Percentiles rank a stretch among this genome's conserved stretches.
Conservation (phyloP, 2,797 vertebrate species). For the Sebastes nivosus region DNA sequence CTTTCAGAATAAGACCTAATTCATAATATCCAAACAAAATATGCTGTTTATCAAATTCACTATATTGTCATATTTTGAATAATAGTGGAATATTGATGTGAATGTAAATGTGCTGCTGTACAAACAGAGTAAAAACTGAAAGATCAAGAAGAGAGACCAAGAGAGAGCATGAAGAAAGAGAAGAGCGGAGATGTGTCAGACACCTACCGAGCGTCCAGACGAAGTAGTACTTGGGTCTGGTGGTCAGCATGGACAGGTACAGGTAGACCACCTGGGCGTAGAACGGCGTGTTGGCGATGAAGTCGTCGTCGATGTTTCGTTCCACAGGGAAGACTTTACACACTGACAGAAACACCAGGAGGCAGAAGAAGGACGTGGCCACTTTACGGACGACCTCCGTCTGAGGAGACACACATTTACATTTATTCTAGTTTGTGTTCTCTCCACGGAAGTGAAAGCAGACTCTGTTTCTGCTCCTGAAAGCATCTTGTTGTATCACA, state of each 20-base stretch:
- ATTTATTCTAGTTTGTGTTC: neutral
- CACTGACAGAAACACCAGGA: conserved; percentile 90
- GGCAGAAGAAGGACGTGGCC: conserved; percentile 88
- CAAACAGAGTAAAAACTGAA: neutral
- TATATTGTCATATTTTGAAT: neutral
- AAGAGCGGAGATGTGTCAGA: neutral
- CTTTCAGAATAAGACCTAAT: no score
- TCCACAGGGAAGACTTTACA: conserved; percentile 89
- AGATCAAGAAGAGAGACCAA: neutral
- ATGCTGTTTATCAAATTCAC: no score
- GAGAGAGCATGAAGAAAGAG: no score
- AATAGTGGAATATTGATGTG: neutral
- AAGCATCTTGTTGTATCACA: neutral
- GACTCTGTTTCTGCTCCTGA: neutral
- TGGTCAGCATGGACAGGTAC: conserved; percentile 91
- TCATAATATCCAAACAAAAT: no score
- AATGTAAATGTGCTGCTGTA: neutral
- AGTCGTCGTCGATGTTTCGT: conserved; percentile 89
- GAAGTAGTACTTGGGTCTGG: conserved; percentile 96
- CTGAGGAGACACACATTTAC: conserved; percentile 77
- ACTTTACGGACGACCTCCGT: conserved; percentile 89
- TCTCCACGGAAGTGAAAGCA: neutral
- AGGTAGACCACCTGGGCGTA: conserved; percentile 88
- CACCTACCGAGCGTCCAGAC: conserved; percentile 93
- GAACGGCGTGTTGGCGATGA: conserved; percentile 87